phyloP scores from a whole-genome alignment of 2,888 invertebrate genomes.

The Apodemia zela region DNA sequence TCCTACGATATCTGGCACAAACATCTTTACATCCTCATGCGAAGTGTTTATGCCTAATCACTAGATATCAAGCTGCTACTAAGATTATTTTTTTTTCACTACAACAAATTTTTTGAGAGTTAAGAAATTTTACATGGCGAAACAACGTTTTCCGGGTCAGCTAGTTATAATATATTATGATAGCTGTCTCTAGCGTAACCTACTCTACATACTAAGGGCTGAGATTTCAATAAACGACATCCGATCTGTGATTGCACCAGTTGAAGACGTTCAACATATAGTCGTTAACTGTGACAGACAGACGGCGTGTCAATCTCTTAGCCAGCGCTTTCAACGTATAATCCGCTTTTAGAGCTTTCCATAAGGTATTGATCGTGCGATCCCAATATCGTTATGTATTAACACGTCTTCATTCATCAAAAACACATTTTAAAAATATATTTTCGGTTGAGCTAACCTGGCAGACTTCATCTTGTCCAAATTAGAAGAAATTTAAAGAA shows the following conservation, averaged over 20 bases:
- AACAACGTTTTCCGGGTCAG: no score
- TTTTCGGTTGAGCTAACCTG: no score
- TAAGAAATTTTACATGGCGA: no score
- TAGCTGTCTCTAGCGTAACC: conserved; percentile 31
- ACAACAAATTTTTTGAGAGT: no score
- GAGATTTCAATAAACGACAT: conserved; percentile 74
- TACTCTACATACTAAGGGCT: conserved; percentile 51
- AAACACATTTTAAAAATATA: neutral
- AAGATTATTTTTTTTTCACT: no score
- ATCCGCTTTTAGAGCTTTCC: neutral
- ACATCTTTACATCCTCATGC: no score
- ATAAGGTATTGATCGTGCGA: neutral
- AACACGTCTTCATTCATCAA: neutral
- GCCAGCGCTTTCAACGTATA: neutral
- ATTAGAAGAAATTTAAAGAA: no score
- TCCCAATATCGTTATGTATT: neutral
- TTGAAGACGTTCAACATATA: conserved; percentile 27
- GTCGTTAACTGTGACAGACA: conserved; percentile 31
- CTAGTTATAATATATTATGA: no score
- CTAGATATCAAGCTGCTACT: no score
- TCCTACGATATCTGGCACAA: no score
- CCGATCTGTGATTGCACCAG: conserved; percentile 56
- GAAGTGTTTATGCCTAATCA: no score
- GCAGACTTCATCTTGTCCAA: no score
- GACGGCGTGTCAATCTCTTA: conserved; percentile 21